Conservation (phyloP, 1,140 invertebrate genomes). For the Paraescarpia echinospica region DNA sequence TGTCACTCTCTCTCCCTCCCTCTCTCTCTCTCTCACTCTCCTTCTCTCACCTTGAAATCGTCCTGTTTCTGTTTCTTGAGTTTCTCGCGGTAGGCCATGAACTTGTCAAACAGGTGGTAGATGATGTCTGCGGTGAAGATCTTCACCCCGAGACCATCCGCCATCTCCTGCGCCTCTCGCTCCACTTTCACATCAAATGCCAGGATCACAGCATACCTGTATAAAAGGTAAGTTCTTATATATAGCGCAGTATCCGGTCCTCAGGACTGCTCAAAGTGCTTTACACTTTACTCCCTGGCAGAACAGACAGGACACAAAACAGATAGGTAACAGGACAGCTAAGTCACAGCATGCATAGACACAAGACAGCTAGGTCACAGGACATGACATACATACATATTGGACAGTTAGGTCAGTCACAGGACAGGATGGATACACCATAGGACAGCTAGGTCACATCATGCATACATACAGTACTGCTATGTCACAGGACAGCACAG, state of each 20-base stretch:
- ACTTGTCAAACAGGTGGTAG: conserved; percentile 98
- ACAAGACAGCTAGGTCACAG: conserved; percentile 26
- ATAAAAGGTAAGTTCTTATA: no score
- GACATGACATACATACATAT: no score
- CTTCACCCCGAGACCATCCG: conserved; percentile 89
- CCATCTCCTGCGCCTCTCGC: conserved; percentile 94
- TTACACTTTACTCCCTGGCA: no score
- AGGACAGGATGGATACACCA: neutral
- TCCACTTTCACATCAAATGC: conserved; percentile 99
- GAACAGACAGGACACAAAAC: no score
- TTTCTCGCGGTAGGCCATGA: conserved; percentile 91
- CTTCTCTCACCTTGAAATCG: conserved; percentile 74
- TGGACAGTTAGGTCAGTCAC: conserved; percentile 8
- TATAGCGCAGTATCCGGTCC: no score
- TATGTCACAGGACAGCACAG: neutral
- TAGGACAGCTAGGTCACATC: neutral
- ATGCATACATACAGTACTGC: neutral
- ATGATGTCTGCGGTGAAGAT: conserved; percentile 99
- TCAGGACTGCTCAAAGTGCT: no score
- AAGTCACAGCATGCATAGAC: no score
- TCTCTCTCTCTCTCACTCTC: neutral
- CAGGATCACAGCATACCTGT: conserved; percentile 92
- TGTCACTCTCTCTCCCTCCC: neutral
- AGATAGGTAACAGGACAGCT: no score
- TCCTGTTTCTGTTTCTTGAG: conserved; percentile 90